Percentiles rank a stretch among this genome's conserved stretches.
These are phyloP conservation scores for Bombus balteatus DNA, from an alignment of 1,140 invertebrate species.

Conservation along the genomic window DNA sequence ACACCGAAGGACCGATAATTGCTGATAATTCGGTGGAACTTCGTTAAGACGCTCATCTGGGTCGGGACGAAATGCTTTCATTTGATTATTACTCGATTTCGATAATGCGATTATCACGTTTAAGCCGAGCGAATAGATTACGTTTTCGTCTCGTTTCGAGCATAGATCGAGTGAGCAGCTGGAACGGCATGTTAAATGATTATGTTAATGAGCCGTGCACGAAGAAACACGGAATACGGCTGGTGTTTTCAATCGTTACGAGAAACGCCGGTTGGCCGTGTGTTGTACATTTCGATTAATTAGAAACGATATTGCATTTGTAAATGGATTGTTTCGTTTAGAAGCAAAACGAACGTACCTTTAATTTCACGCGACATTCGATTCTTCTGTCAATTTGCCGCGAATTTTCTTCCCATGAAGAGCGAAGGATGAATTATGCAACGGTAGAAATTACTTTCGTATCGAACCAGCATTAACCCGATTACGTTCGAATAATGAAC, in stretches of 20 bases:
- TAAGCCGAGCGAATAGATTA: slow-evolving; percentile 62
- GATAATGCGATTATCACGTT: slow-evolving; percentile 77
- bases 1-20: slow-evolving; percentile 82
- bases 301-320: neutral
- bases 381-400: slow-evolving; percentile 1
- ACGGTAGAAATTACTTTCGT: slow-evolving; percentile 1
- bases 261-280: neutral
- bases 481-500: slow-evolving; percentile 5
- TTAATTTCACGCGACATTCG: slow-evolving; percentile 9
- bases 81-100: slow-evolving; percentile 82
- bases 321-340: neutral
- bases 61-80: slow-evolving; percentile 80
- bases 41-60: slow-evolving; percentile 83
- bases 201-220: neutral
- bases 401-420: neutral
- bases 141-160: slow-evolving; percentile 47
- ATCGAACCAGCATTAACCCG: neutral
- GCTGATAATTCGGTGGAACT: slow-evolving; percentile 82
- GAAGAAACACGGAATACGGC: too few relatives aligned
- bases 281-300: neutral
- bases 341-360: neutral
- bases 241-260: neutral
- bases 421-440: neutral
- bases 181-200: neutral
- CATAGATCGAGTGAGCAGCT: slow-evolving; percentile 25